phyloP scores from a whole-genome alignment of 2,888 invertebrate genomes.

The Lasioglossum morio region DNA sequence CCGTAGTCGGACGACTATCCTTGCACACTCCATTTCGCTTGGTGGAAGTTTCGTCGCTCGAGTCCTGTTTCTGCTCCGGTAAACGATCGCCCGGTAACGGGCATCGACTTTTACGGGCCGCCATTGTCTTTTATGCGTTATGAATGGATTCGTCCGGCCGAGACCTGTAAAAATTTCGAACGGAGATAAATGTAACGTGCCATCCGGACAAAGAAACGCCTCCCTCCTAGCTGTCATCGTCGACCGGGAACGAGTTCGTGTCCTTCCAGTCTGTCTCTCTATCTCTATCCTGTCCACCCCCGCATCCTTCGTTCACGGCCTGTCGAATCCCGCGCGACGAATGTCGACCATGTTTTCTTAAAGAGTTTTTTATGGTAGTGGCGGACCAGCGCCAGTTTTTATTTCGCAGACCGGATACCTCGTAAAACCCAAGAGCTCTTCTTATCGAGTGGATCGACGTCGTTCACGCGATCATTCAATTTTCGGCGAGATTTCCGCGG shows the following conservation, averaged over 20 bases:
- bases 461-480: not conserved
- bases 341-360: constrained; percentile 16
- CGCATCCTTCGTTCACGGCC: not conserved
- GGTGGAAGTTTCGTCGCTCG: constrained; percentile 35
- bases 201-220: constrained; percentile 40
- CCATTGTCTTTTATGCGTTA: constrained; percentile 65
- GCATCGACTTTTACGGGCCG: constrained; percentile 61
- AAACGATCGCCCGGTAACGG: constrained; percentile 51
- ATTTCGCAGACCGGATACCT: not conserved
- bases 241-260: not conserved
- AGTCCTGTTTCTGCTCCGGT: constrained; percentile 54
- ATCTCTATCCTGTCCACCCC: not conserved
- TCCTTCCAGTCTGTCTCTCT: not conserved
- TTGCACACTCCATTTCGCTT: constrained; percentile 58
- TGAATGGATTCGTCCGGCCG: constrained; percentile 54
- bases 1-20: not conserved
- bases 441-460: not conserved
- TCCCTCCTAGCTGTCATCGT: constrained; percentile 13
- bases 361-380: not conserved
- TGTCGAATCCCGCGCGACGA: not conserved
- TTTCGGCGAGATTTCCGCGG: not conserved
- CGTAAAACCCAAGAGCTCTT: constrained; percentile 17
- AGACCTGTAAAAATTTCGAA: constrained; percentile 53
- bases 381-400: constrained; percentile 2
- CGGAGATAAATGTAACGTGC: constrained; percentile 43